Evolutionary conservation across 2,888 invertebrate genomes (phyloP), one percentile per base, ranked within the genome.

Genomic region (Protophormia terraenovae): DNA sequence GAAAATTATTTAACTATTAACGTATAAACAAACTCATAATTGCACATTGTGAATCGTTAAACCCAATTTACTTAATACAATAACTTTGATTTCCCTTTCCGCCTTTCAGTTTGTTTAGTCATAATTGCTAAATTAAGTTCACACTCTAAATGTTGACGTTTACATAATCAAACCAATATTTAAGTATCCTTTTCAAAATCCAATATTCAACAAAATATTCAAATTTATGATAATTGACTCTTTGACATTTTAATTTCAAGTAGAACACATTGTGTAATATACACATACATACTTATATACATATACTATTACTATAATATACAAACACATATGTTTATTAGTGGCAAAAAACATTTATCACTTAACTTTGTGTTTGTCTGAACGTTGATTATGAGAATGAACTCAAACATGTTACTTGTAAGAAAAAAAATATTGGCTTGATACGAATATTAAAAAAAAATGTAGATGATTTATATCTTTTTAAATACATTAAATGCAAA

Each of bases 151-250:
- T 64, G 53, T 27, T n/a, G 58, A 73, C 58, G 41, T 67, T 67
- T 50, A 66, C 58, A 73, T 35, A 67, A 67, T 81, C 47, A 55
- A 73, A 47, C 8, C 50, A 16, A 73, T 47, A 66, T 58, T 81
- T 60, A 47, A 75, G 75, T n/a, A 53, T 24, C 38, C 55, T 73
- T 69, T 75, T 55, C n/a, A 47, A 58, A 58, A 47, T 32, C 22
- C 32, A 72, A 64, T 55, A 72, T 78, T 60, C 27, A 66, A 84
- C 75, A 80, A 67, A 19, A 66, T 80, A 84, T 81, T 81, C 73
- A 77, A 73, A 84, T 81, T 84, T 81, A 84, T 69, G 69, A 77
- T 84, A 84, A 84, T 84, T 78, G 77, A 84, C 77, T 81, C 77
- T 78, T 84, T 81, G 81, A 77, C 84, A 69, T 82, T 78, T 81